These are phyloP conservation scores for Zygothrica quintamaculata DNA, from an alignment of 2,888 invertebrate species.

Conservation along the genomic window DNA sequence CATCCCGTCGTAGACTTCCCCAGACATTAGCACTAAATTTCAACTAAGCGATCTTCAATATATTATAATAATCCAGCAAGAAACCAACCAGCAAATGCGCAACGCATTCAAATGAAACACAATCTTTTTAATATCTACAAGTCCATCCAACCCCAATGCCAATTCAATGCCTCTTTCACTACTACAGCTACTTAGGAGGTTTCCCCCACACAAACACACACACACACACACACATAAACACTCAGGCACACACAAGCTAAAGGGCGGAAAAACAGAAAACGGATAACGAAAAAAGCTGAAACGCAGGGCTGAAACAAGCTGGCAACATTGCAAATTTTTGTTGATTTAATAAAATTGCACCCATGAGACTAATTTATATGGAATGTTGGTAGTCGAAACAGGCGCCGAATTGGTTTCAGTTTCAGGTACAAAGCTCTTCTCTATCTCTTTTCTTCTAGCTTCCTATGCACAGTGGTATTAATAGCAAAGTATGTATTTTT, in stretches of 20 bases:
- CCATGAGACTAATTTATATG: conserved; percentile 84
- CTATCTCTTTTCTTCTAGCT: conserved; percentile 5
- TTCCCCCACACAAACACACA: conserved; percentile 14
- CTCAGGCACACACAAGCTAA: no score
- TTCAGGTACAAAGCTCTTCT: conserved; percentile 62
- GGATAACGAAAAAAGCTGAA: conserved; percentile 12
- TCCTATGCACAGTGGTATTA: no score
- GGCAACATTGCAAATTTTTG: conserved; percentile 83
- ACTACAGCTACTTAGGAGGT: conserved; percentile 65
- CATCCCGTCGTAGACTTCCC: conserved; percentile 13
- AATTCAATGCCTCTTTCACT: conserved; percentile 22
- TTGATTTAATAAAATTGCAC: conserved; percentile 84
- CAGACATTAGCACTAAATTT: conserved; percentile 68
- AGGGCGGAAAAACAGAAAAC: conserved; percentile 22
- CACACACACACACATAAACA: no score
- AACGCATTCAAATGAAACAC: conserved; percentile 69
- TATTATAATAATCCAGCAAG: conserved; percentile 76
- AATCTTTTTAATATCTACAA: conserved; percentile 62
- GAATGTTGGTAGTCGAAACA: conserved; percentile 72
- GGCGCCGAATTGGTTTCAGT: conserved; percentile 75
- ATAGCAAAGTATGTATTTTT: no score
- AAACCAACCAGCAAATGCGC: conserved; percentile 64
- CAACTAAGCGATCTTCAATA: conserved; percentile 75
- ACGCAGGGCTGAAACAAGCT: conserved; percentile 45
- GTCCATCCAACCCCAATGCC: conserved; percentile 23